These are phyloP conservation scores for Dioctria rufipes DNA, from an alignment of 2,888 invertebrate species.

Conservation along the genomic window DNA sequence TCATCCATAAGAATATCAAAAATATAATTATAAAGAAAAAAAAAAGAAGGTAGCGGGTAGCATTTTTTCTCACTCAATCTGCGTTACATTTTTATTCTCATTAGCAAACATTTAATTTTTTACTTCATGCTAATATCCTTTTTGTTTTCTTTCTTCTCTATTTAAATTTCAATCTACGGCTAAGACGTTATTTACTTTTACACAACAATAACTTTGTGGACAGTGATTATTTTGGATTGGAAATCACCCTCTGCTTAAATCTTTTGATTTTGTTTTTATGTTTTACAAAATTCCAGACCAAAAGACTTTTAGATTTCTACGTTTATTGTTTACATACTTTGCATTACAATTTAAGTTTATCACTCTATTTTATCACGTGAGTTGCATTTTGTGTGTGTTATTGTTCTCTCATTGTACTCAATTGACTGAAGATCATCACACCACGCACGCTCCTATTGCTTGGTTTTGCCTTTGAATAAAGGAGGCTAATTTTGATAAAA, in stretches of 20 bases:
- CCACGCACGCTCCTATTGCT: neutral
- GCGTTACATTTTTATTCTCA: no score
- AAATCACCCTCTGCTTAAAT: neutral
- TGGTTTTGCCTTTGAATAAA: neutral
- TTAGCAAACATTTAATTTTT: no score
- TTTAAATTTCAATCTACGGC: no score
- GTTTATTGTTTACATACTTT: constrained; percentile 26
- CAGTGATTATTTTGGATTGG: no score
- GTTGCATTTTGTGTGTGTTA: constrained; percentile 21
- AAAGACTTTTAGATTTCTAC: constrained; percentile 8
- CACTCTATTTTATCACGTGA: constrained; percentile 43
- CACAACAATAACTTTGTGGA: no score
- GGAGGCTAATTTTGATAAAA: constrained; percentile 1
- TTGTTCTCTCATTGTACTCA: constrained; percentile 29
- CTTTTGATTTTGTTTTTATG: constrained; percentile 1
- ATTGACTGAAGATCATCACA: constrained; percentile 1
- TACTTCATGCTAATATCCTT: no score
- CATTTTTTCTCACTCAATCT: no score
- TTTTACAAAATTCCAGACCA: constrained; percentile 15
- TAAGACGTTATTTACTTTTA: no score
- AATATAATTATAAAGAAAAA: no score
- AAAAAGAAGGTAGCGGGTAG: no score
- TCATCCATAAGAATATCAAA: no score
- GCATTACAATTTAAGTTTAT: constrained; percentile 36
- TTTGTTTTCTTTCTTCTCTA: no score